Percentiles rank a stretch among this genome's conserved stretches.
These are phyloP conservation scores for Sinhomidia bicolor DNA, from an alignment of 2,888 invertebrate genomes.

Conservation along the genomic window DNA sequence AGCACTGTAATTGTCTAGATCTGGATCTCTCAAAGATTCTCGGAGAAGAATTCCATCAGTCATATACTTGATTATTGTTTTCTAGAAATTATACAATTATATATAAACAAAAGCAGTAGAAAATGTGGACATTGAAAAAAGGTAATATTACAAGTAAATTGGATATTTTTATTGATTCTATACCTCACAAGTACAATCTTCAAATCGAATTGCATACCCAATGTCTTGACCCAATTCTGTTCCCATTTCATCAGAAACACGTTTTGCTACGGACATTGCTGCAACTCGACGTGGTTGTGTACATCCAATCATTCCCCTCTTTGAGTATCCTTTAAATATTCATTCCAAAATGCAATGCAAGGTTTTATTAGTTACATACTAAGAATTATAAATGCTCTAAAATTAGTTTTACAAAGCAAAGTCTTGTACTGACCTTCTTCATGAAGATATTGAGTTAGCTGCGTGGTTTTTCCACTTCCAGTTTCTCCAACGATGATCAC, in stretches of 20 bases:
- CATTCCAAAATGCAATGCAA: background rate
- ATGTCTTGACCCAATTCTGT: constrained; percentile 94
- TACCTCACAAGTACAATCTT: constrained; percentile 97
- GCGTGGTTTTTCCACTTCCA: constrained; percentile 98
- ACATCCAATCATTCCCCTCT: constrained; percentile 97
- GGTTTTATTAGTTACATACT: no score
- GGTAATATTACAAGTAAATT: background rate
- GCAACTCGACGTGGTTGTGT: constrained; percentile 99
- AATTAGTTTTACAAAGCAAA: background rate
- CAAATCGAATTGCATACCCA: constrained; percentile 99
- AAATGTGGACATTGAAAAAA: background rate
- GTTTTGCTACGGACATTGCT: constrained; percentile 99
- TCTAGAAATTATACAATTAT: constrained; percentile 77
- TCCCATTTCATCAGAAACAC: constrained; percentile 99
- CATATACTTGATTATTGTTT: constrained; percentile 98
- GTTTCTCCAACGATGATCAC: constrained; percentile 98
- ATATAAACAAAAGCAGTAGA: background rate
- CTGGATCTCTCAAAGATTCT: constrained; percentile 97
- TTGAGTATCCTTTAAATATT: constrained; percentile 85
- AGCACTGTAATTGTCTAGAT: constrained; percentile 98
- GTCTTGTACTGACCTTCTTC: no score
- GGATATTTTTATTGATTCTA: background rate
- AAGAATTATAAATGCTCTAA: no score
- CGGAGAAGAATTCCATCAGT: constrained; percentile 99
- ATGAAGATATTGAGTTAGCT: constrained; percentile 97